These are phyloP conservation scores for Paradisaea rubra DNA, from an alignment of 2,113 vertebrate genomes.

Conservation along the genomic window DNA sequence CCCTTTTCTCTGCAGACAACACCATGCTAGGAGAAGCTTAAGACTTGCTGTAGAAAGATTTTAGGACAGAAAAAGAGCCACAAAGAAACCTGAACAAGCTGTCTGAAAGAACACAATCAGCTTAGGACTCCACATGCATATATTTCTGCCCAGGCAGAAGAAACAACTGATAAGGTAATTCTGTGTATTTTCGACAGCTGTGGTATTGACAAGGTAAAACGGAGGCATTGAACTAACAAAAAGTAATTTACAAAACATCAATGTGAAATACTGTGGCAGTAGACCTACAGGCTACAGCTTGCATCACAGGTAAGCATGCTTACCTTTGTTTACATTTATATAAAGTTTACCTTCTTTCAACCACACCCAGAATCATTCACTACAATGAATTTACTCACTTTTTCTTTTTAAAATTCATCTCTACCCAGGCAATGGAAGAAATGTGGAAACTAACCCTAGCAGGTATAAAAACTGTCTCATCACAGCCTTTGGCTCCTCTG, in stretches of 20 bases:
- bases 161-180: background rate
- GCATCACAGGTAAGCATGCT: background rate
- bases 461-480: background rate
- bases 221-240: background rate
- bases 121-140: background rate
- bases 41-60: background rate
- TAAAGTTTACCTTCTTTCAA: background rate
- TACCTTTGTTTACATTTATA: background rate
- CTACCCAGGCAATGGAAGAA: background rate
- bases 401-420: background rate
- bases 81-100: background rate
- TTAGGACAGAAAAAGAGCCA: background rate
- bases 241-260: background rate
- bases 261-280: background rate
- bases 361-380: background rate
- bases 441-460: background rate
- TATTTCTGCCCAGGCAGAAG: background rate
- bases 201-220: background rate
- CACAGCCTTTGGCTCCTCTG: background rate
- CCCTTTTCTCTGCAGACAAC: background rate
- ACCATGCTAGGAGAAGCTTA: background rate
- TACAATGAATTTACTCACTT: background rate
- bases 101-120: background rate
- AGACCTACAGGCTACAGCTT: background rate
- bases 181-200: background rate